Evolutionary conservation across 2,888 invertebrate genomes (phyloP).

Genomic region (Tethea ocularis): DNA sequence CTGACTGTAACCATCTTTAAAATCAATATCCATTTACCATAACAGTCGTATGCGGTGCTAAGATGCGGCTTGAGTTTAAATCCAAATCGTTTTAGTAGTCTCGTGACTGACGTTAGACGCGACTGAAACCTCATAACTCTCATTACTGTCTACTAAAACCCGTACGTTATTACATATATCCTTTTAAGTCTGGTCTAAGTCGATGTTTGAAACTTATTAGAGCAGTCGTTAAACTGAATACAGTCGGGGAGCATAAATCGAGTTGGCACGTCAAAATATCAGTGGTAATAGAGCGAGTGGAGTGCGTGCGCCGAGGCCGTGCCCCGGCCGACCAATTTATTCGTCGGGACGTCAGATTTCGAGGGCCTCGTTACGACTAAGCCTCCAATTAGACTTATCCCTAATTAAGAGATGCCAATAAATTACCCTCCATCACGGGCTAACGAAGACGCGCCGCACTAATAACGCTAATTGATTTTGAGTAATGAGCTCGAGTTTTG

Average conservation of each 20-base stretch:
- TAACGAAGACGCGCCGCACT: constrained; percentile 84
- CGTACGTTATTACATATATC: constrained; percentile 40
- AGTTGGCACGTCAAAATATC: constrained; percentile 73
- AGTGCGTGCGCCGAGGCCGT: constrained; percentile 63
- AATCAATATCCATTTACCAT: constrained; percentile 58
- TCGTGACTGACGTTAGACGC: constrained; percentile 26
- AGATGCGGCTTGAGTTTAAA: constrained; percentile 36
- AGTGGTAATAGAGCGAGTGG: constrained; percentile 61
- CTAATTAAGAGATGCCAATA: constrained; percentile 86
- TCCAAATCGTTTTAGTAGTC: constrained; percentile 32
- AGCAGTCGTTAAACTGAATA: constrained; percentile 55
- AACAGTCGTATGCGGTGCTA: constrained; percentile 39
- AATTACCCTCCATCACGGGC: constrained; percentile 85
- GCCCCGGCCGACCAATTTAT: constrained; percentile 77
- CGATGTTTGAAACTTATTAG: constrained; percentile 58
- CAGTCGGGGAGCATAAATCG: constrained; percentile 49
- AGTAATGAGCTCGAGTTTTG: constrained; percentile 83
- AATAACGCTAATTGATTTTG: constrained; percentile 84
- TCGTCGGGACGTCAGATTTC: constrained; percentile 83
- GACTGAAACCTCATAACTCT: constrained; percentile 37
- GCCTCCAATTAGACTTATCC: constrained; percentile 85
- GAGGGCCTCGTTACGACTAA: constrained; percentile 84
- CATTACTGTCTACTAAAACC: constrained; percentile 45
- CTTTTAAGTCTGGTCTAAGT: constrained; percentile 44
- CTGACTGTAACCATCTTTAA: constrained; percentile 49